phyloP scores from a whole-genome alignment of 2,797 vertebrate genomes.

The Sparidentex hasta region DNA sequence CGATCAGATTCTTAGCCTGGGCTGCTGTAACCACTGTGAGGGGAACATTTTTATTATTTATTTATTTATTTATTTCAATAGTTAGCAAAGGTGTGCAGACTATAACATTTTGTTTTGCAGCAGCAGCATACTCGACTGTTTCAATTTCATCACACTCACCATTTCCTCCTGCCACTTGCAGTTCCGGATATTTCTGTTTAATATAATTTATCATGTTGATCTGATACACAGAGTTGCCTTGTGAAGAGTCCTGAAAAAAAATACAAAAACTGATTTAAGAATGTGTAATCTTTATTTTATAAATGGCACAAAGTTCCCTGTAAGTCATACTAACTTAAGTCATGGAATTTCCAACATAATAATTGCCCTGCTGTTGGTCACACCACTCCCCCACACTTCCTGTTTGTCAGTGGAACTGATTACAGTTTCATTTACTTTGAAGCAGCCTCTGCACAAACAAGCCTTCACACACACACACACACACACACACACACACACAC shows the following conservation, averaged over 20 bases:
- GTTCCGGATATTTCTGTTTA: constrained; percentile 91
- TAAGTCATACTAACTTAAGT: not conserved
- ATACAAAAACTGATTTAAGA: constrained; percentile 9
- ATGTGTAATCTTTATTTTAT: not conserved
- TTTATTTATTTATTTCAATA: no score
- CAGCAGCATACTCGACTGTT: not conserved
- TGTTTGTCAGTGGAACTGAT: not conserved
- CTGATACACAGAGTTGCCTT: constrained; percentile 94
- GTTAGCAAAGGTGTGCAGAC: not conserved
- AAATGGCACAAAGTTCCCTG: not conserved
- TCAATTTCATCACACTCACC: constrained; percentile 84
- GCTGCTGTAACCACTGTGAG: constrained; percentile 92
- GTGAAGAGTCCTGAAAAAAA: constrained; percentile 90
- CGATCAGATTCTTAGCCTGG: constrained; percentile 94
- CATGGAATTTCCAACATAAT: not conserved
- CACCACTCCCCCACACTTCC: not conserved
- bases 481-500: not conserved
- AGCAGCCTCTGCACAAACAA: not conserved
- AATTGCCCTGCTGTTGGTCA: not conserved
- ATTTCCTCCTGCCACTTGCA: constrained; percentile 93
- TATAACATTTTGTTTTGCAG: not conserved
- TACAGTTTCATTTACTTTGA: not conserved
- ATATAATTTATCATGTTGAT: constrained; percentile 94
- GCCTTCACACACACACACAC: not conserved
- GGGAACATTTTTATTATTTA: no score